These are phyloP conservation scores for Gopherus flavomarginatus DNA, from an alignment of 2,113 vertebrate species.

Conservation along the genomic window DNA sequence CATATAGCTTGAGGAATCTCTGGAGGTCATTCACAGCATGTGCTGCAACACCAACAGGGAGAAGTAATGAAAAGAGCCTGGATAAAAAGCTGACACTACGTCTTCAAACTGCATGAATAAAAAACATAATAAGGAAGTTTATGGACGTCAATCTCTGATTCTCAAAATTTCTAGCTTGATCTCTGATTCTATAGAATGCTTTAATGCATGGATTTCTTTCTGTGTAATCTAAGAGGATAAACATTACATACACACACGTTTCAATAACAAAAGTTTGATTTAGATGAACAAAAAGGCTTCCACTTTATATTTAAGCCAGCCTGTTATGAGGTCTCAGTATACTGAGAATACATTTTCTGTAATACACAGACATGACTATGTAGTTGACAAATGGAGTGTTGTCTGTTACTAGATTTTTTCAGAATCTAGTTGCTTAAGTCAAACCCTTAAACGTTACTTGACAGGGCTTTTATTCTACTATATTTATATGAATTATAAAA, in stretches of 20 bases:
- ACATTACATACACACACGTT: constrained; percentile 47
- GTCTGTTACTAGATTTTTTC: constrained; percentile 45
- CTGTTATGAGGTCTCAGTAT: constrained; percentile 9
- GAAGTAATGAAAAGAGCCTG: constrained; percentile 83
- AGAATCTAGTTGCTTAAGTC: constrained; percentile 17
- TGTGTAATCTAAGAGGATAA: constrained; percentile 65
- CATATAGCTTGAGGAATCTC: constrained; percentile 80
- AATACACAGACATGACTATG: constrained; percentile 15
- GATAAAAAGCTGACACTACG: constrained; percentile 81
- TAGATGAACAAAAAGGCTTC: constrained; percentile 59
- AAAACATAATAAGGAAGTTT: constrained; percentile 79
- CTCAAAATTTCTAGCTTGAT: constrained; percentile 70
- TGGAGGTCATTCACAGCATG: constrained; percentile 84
- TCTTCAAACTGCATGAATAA: constrained; percentile 72
- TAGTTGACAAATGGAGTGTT: constrained; percentile 39
- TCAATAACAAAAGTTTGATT: constrained; percentile 51
- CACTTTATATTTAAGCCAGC: constrained; percentile 52
- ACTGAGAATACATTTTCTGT: constrained; percentile 9
- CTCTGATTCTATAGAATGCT: constrained; percentile 56
- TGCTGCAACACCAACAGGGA: constrained; percentile 79
- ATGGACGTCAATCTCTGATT: constrained; percentile 71
- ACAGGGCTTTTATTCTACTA: not conserved
- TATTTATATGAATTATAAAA: constrained; percentile 20
- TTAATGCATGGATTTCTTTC: constrained; percentile 63
- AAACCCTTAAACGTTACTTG: not conserved